Evolutionary conservation across 2,113 vertebrate genomes (phyloP).

Genomic region (Oceanodroma tethys): DNA sequence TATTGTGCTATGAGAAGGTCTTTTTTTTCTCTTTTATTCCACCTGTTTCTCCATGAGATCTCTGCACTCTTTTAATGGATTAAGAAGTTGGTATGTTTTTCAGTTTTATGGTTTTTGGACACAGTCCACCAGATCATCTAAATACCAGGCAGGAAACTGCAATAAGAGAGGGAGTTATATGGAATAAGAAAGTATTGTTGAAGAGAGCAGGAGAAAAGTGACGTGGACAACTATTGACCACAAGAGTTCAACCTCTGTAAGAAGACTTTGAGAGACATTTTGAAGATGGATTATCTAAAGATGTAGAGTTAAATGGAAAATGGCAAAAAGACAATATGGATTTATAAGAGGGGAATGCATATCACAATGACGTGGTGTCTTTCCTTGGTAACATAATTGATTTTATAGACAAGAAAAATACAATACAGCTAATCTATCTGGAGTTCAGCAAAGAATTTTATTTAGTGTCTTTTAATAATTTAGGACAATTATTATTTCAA

Average conservation of each 20-base stretch:
- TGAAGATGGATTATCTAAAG: background rate
- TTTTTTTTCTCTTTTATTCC: background rate
- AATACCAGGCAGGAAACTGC: background rate
- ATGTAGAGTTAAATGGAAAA: background rate
- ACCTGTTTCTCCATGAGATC: background rate
- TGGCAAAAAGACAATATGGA: background rate
- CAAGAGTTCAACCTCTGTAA: background rate
- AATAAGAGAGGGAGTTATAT: background rate
- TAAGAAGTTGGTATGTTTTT: background rate
- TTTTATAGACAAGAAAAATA: background rate
- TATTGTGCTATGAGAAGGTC: background rate
- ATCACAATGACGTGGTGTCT: background rate
- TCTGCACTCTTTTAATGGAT: background rate
- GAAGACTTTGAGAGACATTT: background rate
- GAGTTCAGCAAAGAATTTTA: background rate
- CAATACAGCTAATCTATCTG: background rate
- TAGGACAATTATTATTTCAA: background rate
- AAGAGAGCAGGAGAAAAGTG: background rate
- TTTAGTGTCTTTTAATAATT: background rate
- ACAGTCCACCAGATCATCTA: background rate
- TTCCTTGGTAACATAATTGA: background rate
- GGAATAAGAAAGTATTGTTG: background rate
- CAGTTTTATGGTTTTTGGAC: background rate
- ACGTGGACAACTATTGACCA: background rate
- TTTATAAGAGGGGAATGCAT: background rate